A percentile compares a stretch with the other conserved stretches of the same genome.
Evolutionary conservation across 2,797 vertebrate genomes (phyloP).

Genomic region (Tokudaia muenninki): DNA sequence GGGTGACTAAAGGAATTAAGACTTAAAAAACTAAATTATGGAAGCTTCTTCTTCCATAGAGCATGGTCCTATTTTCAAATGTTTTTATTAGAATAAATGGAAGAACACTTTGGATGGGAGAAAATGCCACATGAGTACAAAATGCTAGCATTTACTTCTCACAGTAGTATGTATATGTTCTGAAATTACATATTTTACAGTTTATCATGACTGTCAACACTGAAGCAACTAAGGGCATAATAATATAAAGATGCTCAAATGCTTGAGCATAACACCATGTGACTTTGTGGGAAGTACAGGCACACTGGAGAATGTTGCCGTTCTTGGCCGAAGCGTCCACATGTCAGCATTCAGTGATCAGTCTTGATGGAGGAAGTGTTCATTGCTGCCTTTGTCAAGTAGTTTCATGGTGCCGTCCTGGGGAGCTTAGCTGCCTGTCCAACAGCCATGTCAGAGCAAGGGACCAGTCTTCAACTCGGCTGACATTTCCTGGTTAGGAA

Average conservation of each 20-base stretch:
- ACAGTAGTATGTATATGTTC: not conserved
- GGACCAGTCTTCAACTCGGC: not conserved
- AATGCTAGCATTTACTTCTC: constrained; percentile 25
- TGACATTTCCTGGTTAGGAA: not conserved
- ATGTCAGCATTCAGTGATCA: not conserved
- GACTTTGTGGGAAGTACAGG: not conserved
- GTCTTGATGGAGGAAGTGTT: not conserved
- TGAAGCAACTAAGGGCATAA: not conserved
- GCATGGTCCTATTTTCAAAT: not conserved
- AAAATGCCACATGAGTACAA: not conserved
- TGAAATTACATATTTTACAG: not conserved
- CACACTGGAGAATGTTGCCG: not conserved
- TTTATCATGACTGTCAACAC: not conserved
- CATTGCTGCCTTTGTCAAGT: not conserved
- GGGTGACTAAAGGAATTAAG: not conserved
- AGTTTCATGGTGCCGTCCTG: not conserved
- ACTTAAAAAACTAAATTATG: not conserved
- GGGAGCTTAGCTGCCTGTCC: not conserved
- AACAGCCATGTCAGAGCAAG: fast-evolving
- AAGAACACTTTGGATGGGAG: not conserved
- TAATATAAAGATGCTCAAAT: constrained; percentile 3
- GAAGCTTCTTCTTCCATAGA: not conserved
- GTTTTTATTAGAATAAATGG: constrained; percentile 17
- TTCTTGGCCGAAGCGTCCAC: not conserved
- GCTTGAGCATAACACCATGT: not conserved